phyloP scores from a whole-genome alignment of 2,888 invertebrate genomes.

The Agrotis puta region DNA sequence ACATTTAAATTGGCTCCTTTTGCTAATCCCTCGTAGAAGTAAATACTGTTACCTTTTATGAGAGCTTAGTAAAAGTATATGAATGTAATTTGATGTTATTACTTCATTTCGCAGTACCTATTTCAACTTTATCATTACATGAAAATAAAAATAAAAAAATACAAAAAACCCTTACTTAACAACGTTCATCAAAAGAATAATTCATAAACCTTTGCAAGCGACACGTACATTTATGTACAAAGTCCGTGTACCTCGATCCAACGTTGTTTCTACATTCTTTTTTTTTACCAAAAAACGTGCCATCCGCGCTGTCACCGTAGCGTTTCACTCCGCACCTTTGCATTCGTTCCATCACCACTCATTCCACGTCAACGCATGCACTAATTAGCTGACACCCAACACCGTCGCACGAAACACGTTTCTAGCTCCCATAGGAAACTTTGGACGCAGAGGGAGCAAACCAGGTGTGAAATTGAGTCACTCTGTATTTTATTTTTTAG shows the following conservation, averaged over 20 bases:
- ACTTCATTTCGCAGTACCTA: background rate
- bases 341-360: constrained; percentile 78
- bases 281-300: constrained; percentile 37
- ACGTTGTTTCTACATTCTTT: constrained; percentile 27
- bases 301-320: constrained; percentile 50
- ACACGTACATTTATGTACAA: constrained; percentile 10
- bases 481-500: constrained; percentile 73
- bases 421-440: constrained; percentile 84
- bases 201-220: background rate
- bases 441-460: constrained; percentile 71
- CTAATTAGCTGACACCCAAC: constrained; percentile 88
- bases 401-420: constrained; percentile 72
- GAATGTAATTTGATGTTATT: background rate
- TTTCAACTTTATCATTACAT: background rate
- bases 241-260: constrained; percentile 3
- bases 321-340: constrained; percentile 81
- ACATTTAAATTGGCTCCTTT: constrained; percentile 61
- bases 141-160: background rate
- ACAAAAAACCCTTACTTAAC: background rate
- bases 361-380: constrained; percentile 87
- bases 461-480: constrained; percentile 85
- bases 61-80: constrained; percentile 3
- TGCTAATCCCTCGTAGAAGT: constrained; percentile 36
- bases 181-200: constrained; percentile 9
- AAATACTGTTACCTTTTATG: constrained; percentile 12